Conservation (phyloP, 2,113 vertebrate genomes). For the Lepidiolamprologus cunningtoni region DNA sequence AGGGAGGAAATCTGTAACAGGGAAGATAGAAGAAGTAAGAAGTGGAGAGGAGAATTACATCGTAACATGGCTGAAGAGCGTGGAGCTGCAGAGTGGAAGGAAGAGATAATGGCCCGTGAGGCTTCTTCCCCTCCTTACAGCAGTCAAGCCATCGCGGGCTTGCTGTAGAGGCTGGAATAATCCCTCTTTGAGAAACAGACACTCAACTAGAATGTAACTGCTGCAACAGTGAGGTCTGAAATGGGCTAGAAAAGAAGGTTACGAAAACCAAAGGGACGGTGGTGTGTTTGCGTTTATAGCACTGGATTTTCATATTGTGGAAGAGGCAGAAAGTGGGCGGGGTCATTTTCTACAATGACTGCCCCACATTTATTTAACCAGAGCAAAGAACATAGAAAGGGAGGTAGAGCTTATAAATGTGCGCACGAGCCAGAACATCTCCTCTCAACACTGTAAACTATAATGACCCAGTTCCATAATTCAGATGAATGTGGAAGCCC, state of each 20-base stretch:
- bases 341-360: background rate
- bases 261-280: background rate
- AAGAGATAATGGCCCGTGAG: slow-evolving; percentile 33
- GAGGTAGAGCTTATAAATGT: background rate
- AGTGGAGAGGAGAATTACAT: slow-evolving; percentile 25
- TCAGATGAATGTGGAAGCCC: background rate
- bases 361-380: background rate
- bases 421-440: background rate
- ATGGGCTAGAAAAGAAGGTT: background rate
- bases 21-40: background rate
- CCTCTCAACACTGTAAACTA: background rate
- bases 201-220: background rate
- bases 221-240: background rate
- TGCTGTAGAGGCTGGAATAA: background rate
- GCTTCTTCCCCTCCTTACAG: background rate
- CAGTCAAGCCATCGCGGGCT: background rate
- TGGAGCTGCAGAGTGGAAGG: slow-evolving; percentile 30
- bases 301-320: background rate
- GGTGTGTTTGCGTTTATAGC: background rate
- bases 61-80: slow-evolving; percentile 14
- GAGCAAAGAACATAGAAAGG: background rate
- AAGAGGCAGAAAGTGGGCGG: background rate
- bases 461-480: slow-evolving; percentile 38
- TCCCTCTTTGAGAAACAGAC: slow-evolving; percentile 3
- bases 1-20: background rate